These are phyloP conservation scores for Polyodon spathula DNA, from an alignment of 2,113 vertebrate genomes.

Conservation along the genomic window DNA sequence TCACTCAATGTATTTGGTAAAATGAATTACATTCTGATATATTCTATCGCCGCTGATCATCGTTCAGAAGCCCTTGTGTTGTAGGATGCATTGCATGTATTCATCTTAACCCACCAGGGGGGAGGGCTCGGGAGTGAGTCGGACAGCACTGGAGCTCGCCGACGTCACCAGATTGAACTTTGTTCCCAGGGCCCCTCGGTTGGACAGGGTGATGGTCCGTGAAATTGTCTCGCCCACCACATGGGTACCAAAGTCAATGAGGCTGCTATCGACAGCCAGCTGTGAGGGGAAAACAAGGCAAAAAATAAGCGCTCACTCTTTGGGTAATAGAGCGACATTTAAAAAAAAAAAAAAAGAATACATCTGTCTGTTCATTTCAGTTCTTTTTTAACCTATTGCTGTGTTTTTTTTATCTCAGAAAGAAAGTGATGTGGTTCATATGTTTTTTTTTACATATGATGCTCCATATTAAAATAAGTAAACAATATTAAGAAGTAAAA, in stretches of 20 bases:
- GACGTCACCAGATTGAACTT: conserved; percentile 52
- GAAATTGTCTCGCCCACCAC: conserved; percentile 77
- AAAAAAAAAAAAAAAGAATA: too few relatives aligned
- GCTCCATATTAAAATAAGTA: too few relatives aligned
- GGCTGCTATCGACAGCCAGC: conserved; percentile 73
- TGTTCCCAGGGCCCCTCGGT: conserved; percentile 71
- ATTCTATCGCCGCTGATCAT: background rate
- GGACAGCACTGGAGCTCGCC: conserved; percentile 16
- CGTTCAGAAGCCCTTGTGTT: background rate
- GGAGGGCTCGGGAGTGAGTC: conserved; percentile 9
- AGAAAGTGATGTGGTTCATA: too few relatives aligned
- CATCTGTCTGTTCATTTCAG: too few relatives aligned
- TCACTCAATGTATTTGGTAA: too few relatives aligned
- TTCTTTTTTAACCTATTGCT: too few relatives aligned
- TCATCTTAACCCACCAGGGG: conserved; percentile 40
- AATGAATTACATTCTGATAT: too few relatives aligned
- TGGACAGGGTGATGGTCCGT: conserved; percentile 70
- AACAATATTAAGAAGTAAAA: too few relatives aligned
- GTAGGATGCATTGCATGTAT: background rate
- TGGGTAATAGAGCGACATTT: too few relatives aligned
- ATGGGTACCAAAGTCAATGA: conserved; percentile 76
- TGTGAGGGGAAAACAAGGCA: conserved; percentile 40
- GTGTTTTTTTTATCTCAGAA: too few relatives aligned
- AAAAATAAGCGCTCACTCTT: background rate
- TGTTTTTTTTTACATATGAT: too few relatives aligned